Evolutionary conservation across 2,888 invertebrate genomes (phyloP).

Genomic region (Himalopsyche japonica): DNA sequence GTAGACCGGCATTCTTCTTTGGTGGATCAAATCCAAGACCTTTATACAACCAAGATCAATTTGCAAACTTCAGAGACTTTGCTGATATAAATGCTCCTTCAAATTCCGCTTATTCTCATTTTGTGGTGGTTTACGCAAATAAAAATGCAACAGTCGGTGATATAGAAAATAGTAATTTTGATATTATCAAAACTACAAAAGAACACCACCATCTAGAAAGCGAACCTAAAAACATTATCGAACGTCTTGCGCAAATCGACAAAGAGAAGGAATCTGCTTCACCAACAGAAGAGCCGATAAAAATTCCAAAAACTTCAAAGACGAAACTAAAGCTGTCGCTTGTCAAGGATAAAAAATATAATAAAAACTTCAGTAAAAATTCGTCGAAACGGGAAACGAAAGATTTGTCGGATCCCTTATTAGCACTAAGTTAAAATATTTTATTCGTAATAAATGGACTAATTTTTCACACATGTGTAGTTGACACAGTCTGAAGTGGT

Average conservation of each 20-base stretch:
- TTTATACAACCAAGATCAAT: constrained; percentile 79
- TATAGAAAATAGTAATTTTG: constrained; percentile 52
- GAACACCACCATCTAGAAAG: constrained; percentile 47
- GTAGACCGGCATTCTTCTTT: constrained; percentile 66
- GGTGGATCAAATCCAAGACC: constrained; percentile 71
- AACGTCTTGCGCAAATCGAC: constrained; percentile 75
- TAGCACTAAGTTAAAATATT: constrained; percentile 65
- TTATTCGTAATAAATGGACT: background rate
- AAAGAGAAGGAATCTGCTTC: constrained; percentile 49
- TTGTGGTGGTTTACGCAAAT: constrained; percentile 81
- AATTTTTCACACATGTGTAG: background rate
- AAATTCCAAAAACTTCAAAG: constrained; percentile 59
- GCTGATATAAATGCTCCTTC: constrained; percentile 86
- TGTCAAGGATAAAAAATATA: constrained; percentile 58
- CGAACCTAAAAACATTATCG: constrained; percentile 81
- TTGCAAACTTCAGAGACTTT: constrained; percentile 87
- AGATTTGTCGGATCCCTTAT: constrained; percentile 66
- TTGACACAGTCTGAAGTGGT: background rate
- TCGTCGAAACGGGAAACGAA: constrained; percentile 55
- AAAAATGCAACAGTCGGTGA: constrained; percentile 71
- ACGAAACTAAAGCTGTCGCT: constrained; percentile 68
- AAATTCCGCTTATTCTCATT: constrained; percentile 80
- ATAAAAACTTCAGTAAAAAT: constrained; percentile 55
- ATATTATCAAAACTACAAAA: constrained; percentile 40
- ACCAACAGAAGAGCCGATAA: constrained; percentile 43